These are phyloP conservation scores for Sinotaia quadrata DNA, from an alignment of 2,888 invertebrate species.

Conservation along the genomic window DNA sequence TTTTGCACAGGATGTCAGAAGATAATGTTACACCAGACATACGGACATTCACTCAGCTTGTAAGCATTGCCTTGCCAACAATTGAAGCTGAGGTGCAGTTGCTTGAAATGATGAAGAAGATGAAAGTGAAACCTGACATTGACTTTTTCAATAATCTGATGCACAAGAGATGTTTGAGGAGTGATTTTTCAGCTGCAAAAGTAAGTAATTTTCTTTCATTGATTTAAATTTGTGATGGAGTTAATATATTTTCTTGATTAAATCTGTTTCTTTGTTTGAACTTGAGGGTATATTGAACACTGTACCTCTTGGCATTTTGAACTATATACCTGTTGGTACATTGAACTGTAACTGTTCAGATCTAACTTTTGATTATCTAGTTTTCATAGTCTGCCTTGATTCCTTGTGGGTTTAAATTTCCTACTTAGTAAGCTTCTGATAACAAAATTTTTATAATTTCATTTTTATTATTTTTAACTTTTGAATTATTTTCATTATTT, in stretches of 20 bases:
- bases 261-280: not conserved
- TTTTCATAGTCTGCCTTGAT: too few relatives aligned
- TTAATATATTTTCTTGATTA: not conserved
- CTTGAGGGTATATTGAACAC: not conserved
- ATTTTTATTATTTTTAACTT: too few relatives aligned
- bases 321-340: not conserved
- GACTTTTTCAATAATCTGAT: conserved; percentile 91
- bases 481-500: too few relatives aligned
- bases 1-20: conserved; percentile 82
- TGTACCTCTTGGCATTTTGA: not conserved
- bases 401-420: too few relatives aligned
- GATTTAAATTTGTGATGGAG: not conserved
- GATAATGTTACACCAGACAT: conserved; percentile 82
- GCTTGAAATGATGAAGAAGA: conserved; percentile 77
- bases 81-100: conserved; percentile 80
- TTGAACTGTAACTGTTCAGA: too few relatives aligned
- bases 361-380: too few relatives aligned
- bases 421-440: too few relatives aligned
- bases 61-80: conserved; percentile 81
- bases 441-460: too few relatives aligned
- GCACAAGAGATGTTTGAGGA: conserved; percentile 82
- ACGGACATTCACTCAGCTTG: conserved; percentile 84
- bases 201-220: conserved; percentile 76
- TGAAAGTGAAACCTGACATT: conserved; percentile 78
- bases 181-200: conserved; percentile 81